Percentiles rank a stretch among this genome's conserved stretches.
These are phyloP conservation scores for Rambutsinella grinnellia DNA, from an alignment of 2,888 invertebrate genomes.

Conservation along the genomic window DNA sequence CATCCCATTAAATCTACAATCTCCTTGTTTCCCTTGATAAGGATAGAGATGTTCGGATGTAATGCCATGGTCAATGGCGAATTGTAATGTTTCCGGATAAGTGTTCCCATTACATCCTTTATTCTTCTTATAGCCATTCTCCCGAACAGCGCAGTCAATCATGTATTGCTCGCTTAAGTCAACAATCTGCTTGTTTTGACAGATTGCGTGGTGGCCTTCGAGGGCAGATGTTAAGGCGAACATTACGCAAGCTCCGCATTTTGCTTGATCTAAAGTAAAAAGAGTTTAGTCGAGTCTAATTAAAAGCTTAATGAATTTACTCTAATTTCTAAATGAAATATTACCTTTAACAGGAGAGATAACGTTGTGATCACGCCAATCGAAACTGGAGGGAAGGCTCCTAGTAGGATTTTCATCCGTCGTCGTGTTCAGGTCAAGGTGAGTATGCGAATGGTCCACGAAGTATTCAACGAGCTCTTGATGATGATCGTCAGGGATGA, in stretches of 20 bases:
- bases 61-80: slow-evolving; percentile 26
- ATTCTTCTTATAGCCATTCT: slow-evolving; percentile 29
- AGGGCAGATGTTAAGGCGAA: slow-evolving; percentile 24
- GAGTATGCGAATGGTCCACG: not conserved
- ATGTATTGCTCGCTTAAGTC: slow-evolving; percentile 36
- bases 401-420: not conserved
- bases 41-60: slow-evolving; percentile 25
- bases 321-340: too few species aligned
- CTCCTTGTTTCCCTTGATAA: slow-evolving; percentile 26
- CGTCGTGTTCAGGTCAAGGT: not conserved
- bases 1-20: slow-evolving; percentile 30
- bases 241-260: slow-evolving; percentile 44
- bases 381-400: slow-evolving; percentile 13
- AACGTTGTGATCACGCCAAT: slow-evolving; percentile 32
- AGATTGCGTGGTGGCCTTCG: slow-evolving; percentile 24
- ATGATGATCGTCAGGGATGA: slow-evolving; percentile 24
- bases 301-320: too few species aligned
- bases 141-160: slow-evolving; percentile 32
- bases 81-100: slow-evolving; percentile 25
- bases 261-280: slow-evolving; percentile 14
- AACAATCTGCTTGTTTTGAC: not conserved
- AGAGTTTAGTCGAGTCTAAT: too few species aligned
- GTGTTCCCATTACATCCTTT: slow-evolving; percentile 37
- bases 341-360: slow-evolving; percentile 22
- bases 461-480: not conserved